Base-by-base conservation (phyloP, 2,888 invertebrate genomes). In the Leptodirus hochenwartii region DNA sequence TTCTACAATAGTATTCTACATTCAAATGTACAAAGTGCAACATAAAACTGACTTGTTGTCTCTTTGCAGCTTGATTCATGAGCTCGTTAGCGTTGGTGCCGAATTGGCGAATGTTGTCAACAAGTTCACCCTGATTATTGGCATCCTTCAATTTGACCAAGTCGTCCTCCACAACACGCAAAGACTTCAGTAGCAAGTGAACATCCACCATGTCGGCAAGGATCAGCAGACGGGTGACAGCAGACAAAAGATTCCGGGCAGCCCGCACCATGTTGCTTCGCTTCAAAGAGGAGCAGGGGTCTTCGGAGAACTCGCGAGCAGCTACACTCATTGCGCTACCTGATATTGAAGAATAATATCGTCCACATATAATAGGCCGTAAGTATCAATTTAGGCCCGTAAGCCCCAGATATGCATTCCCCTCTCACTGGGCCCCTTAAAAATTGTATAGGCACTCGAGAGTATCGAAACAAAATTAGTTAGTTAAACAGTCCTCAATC, bases 171-270 rank as follows among this genome's bases (percentile, higher is more conserved):
- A 93, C 91, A 32, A 87, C 75, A 45, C 82, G 71, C 11, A 93
- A 64, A 8, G 85, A 82, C 49, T 82, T 79, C 5, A 95, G 64
- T 35, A 95, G 60, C 24, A 88, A 64, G 53, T 90, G 87, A 5
- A 95, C 95, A 53, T 96, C 96, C 11, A 95, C 90, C 87, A 93
- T 90, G 50, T 96, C 96, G 1, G 96, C 95, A 9, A 96, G 61
- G 41, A 96, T 91, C 8, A 96, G 66, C 13, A 96, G 69, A 2
- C 91, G 62, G 0, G 95, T 95, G 9, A 98, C 93, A 8, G 93
- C 90, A 2, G 87, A 90, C 5, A 96, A 65, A 29, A 96, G 62
- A 43, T 79, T 84, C 29, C 93, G 64, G 2, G 95, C 93, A 2
- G 91, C 88, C 2, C 90, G 68, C 11, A 96, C 91, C 90, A 96